These are phyloP conservation scores for Theodoxus fluviatilis DNA, from an alignment of 2,888 invertebrate genomes.

Conservation along the genomic window DNA sequence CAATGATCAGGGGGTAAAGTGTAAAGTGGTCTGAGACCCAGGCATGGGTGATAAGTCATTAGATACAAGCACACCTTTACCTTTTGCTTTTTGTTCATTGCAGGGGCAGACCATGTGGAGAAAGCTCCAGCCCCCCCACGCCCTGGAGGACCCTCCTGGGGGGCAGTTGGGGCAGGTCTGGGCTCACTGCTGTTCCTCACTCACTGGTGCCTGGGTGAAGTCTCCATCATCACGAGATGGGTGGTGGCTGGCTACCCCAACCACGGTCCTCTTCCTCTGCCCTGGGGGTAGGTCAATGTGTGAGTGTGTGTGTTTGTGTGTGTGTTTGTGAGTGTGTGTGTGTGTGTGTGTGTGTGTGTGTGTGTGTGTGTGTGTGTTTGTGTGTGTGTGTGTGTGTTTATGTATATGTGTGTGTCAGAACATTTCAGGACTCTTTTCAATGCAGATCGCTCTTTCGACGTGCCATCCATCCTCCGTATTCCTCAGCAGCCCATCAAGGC, in stretches of 20 bases:
- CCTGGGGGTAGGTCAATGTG: slow-evolving; percentile 61
- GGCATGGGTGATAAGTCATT: too few species aligned
- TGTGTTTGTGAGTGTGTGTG: slow-evolving; percentile 9
- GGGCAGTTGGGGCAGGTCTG: slow-evolving; percentile 54
- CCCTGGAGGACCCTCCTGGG: slow-evolving; percentile 40
- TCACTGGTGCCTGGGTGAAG: slow-evolving; percentile 63
- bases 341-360: slow-evolving; percentile 1
- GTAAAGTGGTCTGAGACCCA: too few species aligned
- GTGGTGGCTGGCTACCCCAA: slow-evolving; percentile 59
- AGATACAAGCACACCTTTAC: too few species aligned
- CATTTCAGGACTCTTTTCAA: too few species aligned
- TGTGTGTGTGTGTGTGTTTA: too few species aligned
- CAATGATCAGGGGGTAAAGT: too few species aligned
- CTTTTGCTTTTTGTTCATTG: too few species aligned
- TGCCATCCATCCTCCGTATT: too few species aligned
- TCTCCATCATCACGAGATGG: slow-evolving; percentile 63
- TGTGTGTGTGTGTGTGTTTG: neutral
- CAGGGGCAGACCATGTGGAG: slow-evolving; percentile 25
- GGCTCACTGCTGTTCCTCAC: slow-evolving; percentile 63
- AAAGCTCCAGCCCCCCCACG: neutral
- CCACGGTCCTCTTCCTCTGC: slow-evolving; percentile 59
- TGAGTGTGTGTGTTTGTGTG: neutral
- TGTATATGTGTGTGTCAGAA: too few species aligned
- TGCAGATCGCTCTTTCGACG: too few species aligned
- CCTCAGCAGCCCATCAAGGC: too few species aligned